A percentile compares a stretch with the other conserved stretches of the same genome.
phyloP scores from a whole-genome alignment of 1,140 invertebrate genomes.

The Laupala kohalensis region DNA sequence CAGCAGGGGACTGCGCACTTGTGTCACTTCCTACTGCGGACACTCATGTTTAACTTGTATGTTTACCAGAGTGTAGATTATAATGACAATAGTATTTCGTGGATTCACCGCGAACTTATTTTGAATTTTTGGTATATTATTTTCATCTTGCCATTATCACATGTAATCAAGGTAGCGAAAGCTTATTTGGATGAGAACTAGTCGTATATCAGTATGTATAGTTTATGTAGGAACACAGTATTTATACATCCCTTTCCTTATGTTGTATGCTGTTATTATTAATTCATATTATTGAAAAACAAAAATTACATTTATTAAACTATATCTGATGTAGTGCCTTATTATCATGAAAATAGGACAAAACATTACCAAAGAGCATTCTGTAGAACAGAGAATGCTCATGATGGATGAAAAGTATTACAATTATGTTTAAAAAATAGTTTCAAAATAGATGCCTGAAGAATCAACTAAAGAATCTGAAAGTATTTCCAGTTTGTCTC shows the following conservation, averaged over 20 bases:
- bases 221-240: too few species aligned
- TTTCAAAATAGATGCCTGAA: not conserved
- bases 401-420: not conserved
- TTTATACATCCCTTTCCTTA: too few species aligned
- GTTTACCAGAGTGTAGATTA: not conserved
- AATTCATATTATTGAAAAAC: too few species aligned
- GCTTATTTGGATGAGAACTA: not conserved
- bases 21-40: not conserved
- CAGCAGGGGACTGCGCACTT: not conserved
- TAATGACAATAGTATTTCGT: not conserved
- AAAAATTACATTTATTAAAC: too few species aligned
- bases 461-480: not conserved
- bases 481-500: not conserved
- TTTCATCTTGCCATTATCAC: too few species aligned
- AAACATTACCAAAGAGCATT: too few species aligned
- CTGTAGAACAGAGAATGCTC: not conserved
- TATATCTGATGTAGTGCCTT: too few species aligned
- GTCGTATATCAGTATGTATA: not conserved
- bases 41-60: not conserved
- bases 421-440: not conserved
- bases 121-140: too few species aligned
- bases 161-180: not conserved
- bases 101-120: too few species aligned
- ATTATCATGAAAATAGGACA: too few species aligned
- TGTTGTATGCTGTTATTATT: too few species aligned